These are phyloP conservation scores for Meiosimyza decipiens DNA, from an alignment of 2,888 invertebrate genomes.

Conservation along the genomic window DNA sequence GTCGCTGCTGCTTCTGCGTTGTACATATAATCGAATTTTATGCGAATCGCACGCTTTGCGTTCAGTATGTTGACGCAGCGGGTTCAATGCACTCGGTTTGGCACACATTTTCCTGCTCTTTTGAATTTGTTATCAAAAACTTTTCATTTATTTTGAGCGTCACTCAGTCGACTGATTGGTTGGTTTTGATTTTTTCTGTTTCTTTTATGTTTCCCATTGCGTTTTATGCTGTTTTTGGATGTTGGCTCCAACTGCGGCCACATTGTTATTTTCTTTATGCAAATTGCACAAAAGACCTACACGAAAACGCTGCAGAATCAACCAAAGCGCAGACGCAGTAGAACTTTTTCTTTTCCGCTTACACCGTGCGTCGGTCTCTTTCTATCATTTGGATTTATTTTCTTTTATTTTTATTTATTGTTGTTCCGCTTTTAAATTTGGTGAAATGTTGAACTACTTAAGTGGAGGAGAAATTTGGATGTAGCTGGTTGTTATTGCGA, in stretches of 20 bases:
- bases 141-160: conserved; percentile 26
- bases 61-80: not conserved
- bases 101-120: conserved; percentile 33
- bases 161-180: not conserved
- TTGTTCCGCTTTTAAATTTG: conserved; percentile 30
- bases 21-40: too few species aligned
- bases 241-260: not conserved
- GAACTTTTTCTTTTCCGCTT: not conserved
- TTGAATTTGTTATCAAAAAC: conserved; percentile 22
- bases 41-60: not conserved
- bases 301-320: not conserved
- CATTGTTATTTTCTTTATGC: conserved; percentile 7
- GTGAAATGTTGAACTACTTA: conserved; percentile 35
- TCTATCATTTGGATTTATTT: not conserved
- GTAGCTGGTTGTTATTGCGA: too few species aligned
- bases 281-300: conserved; percentile 12
- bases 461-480: conserved; percentile 22
- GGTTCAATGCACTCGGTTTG: conserved; percentile 35
- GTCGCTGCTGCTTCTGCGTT: too few species aligned
- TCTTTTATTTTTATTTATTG: conserved; percentile 16
- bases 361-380: not conserved
- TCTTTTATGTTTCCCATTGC: not conserved
- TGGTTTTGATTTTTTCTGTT: not conserved
- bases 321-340: not conserved
- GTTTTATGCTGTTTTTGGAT: not conserved